Evolutionary conservation across 2,888 invertebrate species (phyloP), one percentile per base, ranked within the genome.

Genomic region (Brenthis hecate): DNA sequence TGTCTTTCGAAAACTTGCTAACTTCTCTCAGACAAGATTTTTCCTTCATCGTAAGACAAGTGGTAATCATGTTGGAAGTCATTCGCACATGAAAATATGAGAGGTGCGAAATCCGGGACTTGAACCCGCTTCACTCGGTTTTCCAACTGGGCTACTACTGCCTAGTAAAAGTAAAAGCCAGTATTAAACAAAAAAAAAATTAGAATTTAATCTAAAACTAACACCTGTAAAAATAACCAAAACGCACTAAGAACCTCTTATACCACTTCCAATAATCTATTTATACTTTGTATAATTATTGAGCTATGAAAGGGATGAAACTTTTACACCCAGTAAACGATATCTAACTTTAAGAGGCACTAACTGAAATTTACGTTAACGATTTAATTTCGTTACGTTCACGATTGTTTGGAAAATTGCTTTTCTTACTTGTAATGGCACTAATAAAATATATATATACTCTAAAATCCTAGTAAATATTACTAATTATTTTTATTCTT

Each of bases 291-390:
- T 62, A 62, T 43, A 43, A 43, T 13, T 19, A 62, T 53, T 62
- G 53, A 53, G 61, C 61, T 62, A 51, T 16, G 36, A 62, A 62
- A 74, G 69, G 77, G 74, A 74, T 74, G 71, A 74, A 74, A 76
- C 72, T 76, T 75, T 76, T 74, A 76, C 75, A 72, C 70, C 61
- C 66, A 69, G 75, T 76, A 75, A 78, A 76, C 73, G 77, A 77
- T 76, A 76, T 78, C 79, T 76, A 78, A 80, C 74, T 79, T 78
- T 77, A 77, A 78, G 75, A 71, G 73, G 74, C 75, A 73, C 76
- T 75, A 77, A 77, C 75, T 75, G 72, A 71, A 76, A 74, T 80
- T 82, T 81, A 79, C 78, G 79, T 76, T 78, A 78, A 80, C 78
- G 76, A 78, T 82, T 78, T 77, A 77, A 77, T 77, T 77, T 74